phyloP scores from a whole-genome alignment of 2,113 vertebrate genomes.

The Boleophthalmus pectinirostris region DNA sequence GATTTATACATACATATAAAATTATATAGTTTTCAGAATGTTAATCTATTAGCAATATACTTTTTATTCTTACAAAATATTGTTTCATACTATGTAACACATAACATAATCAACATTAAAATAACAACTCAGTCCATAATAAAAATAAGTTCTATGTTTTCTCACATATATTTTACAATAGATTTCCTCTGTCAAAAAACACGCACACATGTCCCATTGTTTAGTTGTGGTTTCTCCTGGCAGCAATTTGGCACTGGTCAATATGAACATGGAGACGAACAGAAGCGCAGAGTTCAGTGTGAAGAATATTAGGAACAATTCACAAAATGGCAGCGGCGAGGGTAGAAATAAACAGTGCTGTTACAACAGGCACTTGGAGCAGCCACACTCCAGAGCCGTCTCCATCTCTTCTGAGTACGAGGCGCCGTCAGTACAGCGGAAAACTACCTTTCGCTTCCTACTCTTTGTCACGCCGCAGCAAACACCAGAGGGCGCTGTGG shows the following conservation, averaged over 20 bases:
- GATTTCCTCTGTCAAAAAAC: conserved; percentile 87
- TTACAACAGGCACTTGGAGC: conserved; percentile 86
- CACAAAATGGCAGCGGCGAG: conserved; percentile 59
- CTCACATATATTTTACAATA: conserved; percentile 98
- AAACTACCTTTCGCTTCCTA: conserved; percentile 88
- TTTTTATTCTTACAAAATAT: conserved; percentile 83
- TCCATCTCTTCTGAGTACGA: conserved; percentile 94
- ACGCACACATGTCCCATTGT: conserved; percentile 72
- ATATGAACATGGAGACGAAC: conserved; percentile 38
- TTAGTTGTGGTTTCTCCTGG: conserved; percentile 46
- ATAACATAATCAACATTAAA: conserved; percentile 82
- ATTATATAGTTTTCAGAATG: conserved; percentile 82
- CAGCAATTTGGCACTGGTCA: conserved; percentile 51
- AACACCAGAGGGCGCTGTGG: conserved; percentile 65
- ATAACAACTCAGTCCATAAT: conserved; percentile 85
- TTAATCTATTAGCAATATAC: conserved; percentile 78
- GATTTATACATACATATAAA: conserved; percentile 80
- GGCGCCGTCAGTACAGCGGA: conserved; percentile 90
- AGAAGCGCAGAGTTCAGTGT: conserved; percentile 39
- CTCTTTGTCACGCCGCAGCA: conserved; percentile 90
- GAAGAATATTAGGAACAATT: conserved; percentile 44
- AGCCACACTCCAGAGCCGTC: conserved; percentile 90
- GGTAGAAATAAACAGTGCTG: conserved; percentile 35
- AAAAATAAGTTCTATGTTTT: conserved; percentile 99
- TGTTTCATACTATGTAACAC: conserved; percentile 89